These are phyloP conservation scores for Thryonomys swinderianus DNA, from an alignment of 2,113 vertebrate genomes.

Conservation along the genomic window DNA sequence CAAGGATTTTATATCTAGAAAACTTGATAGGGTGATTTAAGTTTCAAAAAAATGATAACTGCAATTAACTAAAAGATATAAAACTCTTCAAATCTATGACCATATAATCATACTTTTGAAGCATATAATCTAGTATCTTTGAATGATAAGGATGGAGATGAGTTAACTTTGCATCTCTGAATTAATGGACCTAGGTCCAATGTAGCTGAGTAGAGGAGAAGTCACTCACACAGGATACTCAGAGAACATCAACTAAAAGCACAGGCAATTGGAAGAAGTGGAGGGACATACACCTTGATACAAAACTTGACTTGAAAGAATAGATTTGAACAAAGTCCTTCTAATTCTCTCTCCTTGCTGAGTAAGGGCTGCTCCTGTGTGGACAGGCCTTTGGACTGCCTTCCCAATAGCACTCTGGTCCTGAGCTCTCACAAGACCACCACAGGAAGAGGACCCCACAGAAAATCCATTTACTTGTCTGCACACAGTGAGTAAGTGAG, in stretches of 20 bases:
- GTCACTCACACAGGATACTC: not conserved
- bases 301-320: not conserved
- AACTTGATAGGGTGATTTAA: not conserved
- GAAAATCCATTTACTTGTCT: too few species aligned
- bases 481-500: too few species aligned
- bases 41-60: not conserved
- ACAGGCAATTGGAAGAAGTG: not conserved
- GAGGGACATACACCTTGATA: not conserved
- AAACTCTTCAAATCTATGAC: conserved; percentile 11
- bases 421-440: too few species aligned
- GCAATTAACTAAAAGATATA: conserved; percentile 29
- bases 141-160: not conserved
- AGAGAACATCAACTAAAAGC: not conserved
- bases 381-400: too few species aligned
- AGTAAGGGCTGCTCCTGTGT: too few species aligned
- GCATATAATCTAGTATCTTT: not conserved
- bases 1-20: conserved; percentile 18
- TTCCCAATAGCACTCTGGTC: too few species aligned
- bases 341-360: too few species aligned
- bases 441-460: too few species aligned
- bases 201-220: not conserved
- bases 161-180: not conserved
- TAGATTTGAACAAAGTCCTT: too few species aligned
- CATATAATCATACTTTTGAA: not conserved
- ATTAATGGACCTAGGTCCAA: not conserved